Percentiles rank a stretch among this genome's conserved stretches.
These are phyloP conservation scores for Tholera decimalis DNA, from an alignment of 2,888 invertebrate genomes.

Conservation along the genomic window DNA sequence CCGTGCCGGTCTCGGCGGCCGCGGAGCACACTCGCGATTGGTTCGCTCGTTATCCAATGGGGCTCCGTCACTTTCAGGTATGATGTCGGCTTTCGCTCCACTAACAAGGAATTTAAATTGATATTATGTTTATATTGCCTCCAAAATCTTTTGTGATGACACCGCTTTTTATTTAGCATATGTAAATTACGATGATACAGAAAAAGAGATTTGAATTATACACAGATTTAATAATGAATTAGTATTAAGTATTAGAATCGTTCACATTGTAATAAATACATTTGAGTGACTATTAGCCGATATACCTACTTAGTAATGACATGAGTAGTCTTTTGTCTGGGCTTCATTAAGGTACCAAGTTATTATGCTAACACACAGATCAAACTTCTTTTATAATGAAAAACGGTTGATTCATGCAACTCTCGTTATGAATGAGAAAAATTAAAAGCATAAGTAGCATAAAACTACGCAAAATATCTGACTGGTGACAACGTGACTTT, in stretches of 20 bases:
- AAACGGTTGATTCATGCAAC: too few relatives aligned
- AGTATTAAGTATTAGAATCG: slow-evolving; percentile 85
- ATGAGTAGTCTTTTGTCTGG: neutral
- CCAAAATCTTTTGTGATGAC: slow-evolving; percentile 92
- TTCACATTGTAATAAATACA: slow-evolving; percentile 74
- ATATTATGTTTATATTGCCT: slow-evolving; percentile 92
- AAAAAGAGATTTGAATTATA: slow-evolving; percentile 90
- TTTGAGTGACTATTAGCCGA: slow-evolving; percentile 62
- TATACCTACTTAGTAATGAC: neutral
- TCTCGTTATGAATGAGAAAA: neutral
- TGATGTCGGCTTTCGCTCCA: slow-evolving; percentile 91
- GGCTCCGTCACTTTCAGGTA: slow-evolving; percentile 81
- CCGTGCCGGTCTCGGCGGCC: slow-evolving; percentile 69
- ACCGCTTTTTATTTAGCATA: slow-evolving; percentile 91
- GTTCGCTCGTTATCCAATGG: slow-evolving; percentile 78
- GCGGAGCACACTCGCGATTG: slow-evolving; percentile 75
- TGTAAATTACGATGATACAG: slow-evolving; percentile 90
- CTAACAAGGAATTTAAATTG: slow-evolving; percentile 92
- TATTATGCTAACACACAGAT: neutral
- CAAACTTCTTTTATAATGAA: too few relatives aligned
- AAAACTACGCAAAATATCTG: neutral
- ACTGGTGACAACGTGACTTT: neutral
- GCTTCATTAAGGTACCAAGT: neutral
- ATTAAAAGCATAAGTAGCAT: too few relatives aligned
- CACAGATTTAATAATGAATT: slow-evolving; percentile 86